phyloP scores from a whole-genome alignment of 35 echinoderm and acorn worm species.

The Stichopus chloronotus region DNA sequence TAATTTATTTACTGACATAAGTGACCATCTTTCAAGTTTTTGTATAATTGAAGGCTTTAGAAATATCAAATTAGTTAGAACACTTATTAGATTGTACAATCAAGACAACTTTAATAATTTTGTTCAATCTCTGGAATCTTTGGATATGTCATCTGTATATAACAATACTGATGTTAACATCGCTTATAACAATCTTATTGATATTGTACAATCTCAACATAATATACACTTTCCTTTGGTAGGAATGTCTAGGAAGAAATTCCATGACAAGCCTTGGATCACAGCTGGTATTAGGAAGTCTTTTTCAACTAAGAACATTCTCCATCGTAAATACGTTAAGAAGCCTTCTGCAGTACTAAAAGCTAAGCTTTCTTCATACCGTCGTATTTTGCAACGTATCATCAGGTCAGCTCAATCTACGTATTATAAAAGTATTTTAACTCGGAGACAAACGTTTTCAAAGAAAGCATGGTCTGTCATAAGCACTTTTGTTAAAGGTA shows the following conservation, averaged over 20 bases:
- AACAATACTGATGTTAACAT: no score
- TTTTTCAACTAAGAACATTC: no score
- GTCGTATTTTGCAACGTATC: constrained; percentile 2
- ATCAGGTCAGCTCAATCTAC: background rate
- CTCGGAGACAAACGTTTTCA: background rate
- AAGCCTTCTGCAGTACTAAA: no score
- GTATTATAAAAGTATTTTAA: constrained; percentile 12
- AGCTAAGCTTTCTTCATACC: background rate
- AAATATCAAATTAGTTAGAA: background rate
- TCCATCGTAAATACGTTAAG: background rate
- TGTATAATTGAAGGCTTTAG: background rate
- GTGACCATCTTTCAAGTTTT: constrained; percentile 9
- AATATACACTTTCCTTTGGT: no score
- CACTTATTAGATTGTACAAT: background rate
- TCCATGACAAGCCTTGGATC: no score
- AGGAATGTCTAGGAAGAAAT: no score
- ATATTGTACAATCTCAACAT: no score
- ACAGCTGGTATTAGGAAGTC: no score
- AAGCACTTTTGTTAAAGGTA: background rate
- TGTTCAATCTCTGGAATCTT: background rate
- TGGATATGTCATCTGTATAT: no score
- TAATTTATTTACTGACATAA: background rate
- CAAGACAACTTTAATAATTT: constrained; percentile 11
- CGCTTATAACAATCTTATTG: no score
- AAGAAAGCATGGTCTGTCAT: constrained; percentile 15